phyloP scores from a whole-genome alignment of 2,888 invertebrate genomes.

The Sphaerophoria rueppellii region DNA sequence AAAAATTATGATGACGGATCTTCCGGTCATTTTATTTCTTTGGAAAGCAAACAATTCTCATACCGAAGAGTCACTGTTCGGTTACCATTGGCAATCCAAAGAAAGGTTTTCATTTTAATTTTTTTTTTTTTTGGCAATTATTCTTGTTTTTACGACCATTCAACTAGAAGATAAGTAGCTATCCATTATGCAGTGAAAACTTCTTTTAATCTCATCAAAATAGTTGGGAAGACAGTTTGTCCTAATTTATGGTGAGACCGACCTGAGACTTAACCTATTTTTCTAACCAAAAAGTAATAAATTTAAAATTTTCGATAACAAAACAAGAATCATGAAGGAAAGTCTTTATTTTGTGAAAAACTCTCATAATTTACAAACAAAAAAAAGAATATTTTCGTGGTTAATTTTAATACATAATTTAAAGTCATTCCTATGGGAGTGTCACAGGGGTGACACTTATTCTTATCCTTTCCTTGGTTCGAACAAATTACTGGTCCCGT shows the following conservation, averaged over 20 bases:
- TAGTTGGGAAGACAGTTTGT: neutral
- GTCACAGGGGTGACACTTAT: conserved; percentile 28
- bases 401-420: neutral
- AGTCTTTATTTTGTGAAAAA: neutral
- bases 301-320: conserved; percentile 8
- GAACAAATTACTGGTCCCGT: conserved; percentile 28
- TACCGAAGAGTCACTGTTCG: neutral
- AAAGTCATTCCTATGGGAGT: neutral
- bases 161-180: neutral
- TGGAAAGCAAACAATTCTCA: neutral
- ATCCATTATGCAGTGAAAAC: neutral
- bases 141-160: neutral
- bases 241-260: neutral
- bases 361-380: neutral
- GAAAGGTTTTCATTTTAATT: too few relatives aligned
- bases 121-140: neutral
- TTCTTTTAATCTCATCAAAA: neutral
- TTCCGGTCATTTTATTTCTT: conserved; percentile 13
- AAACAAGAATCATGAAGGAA: neutral
- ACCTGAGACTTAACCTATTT: neutral
- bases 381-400: neutral
- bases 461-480: conserved; percentile 12
- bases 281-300: neutral
- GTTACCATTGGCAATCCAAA: too few relatives aligned
- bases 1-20: neutral